phyloP scores from a whole-genome alignment of 2,113 vertebrate genomes.

The Peromyscus californicus region DNA sequence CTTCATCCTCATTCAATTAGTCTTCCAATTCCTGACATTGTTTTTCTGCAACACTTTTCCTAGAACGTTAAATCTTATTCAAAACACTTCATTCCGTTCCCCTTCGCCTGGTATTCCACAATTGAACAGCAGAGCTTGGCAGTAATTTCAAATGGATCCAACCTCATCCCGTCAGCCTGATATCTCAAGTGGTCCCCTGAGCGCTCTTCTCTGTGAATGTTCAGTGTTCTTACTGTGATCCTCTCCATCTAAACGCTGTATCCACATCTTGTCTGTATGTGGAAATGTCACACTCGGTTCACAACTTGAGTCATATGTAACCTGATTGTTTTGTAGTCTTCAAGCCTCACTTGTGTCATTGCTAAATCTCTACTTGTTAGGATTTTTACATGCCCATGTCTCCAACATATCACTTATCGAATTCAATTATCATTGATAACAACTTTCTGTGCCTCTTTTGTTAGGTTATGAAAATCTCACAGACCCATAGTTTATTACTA shows the following conservation, averaged over 20 bases:
- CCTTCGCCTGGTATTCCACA: not conserved
- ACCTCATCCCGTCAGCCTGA: not conserved
- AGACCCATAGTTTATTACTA: not conserved
- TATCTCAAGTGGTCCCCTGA: not conserved
- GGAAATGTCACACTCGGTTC: constrained; percentile 2
- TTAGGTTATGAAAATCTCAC: not conserved
- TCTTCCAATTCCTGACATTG: not conserved
- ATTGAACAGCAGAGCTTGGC: constrained; percentile 22
- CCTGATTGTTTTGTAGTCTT: not conserved
- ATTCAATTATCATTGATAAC: not conserved
- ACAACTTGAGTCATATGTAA: not conserved
- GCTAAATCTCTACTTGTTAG: not conserved
- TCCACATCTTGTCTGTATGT: not conserved
- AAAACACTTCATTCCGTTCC: not conserved
- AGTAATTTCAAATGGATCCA: not conserved
- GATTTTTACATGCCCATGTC: not conserved
- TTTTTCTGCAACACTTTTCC: constrained; percentile 34
- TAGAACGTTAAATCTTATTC: not conserved
- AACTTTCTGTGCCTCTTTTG: not conserved
- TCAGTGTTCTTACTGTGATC: not conserved
- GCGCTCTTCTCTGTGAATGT: not conserved
- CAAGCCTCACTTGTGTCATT: not conserved
- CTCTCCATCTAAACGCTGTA: not conserved
- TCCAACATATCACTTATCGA: not conserved
- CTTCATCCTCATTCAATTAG: not conserved